Conservation (phyloP, 2,888 invertebrate species). For the Lycaena phlaeas region DNA sequence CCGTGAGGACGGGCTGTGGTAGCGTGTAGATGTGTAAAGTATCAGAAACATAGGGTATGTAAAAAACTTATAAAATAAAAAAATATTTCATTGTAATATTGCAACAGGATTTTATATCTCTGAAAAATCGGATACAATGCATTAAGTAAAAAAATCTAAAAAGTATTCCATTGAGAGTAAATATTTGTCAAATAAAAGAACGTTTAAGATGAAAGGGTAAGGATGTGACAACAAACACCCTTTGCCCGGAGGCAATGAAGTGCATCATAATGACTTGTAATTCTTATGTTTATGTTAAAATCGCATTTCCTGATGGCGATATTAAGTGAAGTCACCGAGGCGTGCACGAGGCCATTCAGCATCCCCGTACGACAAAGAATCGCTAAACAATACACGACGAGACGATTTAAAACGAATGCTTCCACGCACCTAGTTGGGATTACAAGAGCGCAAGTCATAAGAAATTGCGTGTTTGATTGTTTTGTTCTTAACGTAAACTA, state of each 20-base stretch:
- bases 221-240: constrained; percentile 57
- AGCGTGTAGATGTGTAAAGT: too few relatives aligned
- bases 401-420: constrained; percentile 61
- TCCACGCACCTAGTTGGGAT: constrained; percentile 34
- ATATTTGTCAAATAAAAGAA: constrained; percentile 20
- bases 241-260: constrained; percentile 60
- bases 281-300: constrained; percentile 69
- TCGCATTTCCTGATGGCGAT: constrained; percentile 65
- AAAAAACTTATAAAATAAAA: too few relatives aligned
- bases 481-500: too few relatives aligned
- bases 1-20: too few relatives aligned
- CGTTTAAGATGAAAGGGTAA: constrained; percentile 44
- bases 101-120: neutral
- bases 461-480: constrained; percentile 7
- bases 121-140: neutral
- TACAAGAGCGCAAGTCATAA: constrained; percentile 27
- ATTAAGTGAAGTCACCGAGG: constrained; percentile 53
- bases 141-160: constrained; percentile 11
- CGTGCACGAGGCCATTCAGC: constrained; percentile 54
- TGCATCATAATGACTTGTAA: constrained; percentile 64
- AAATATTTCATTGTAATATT: too few relatives aligned
- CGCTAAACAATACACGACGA: constrained; percentile 51
- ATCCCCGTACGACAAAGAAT: constrained; percentile 48
- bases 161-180: constrained; percentile 19
- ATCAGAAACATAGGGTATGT: too few relatives aligned